Percentiles rank a stretch among this genome's conserved stretches.
These are phyloP conservation scores for Galemys pyrenaicus DNA, from an alignment of 2,113 vertebrate genomes.

Conservation along the genomic window DNA sequence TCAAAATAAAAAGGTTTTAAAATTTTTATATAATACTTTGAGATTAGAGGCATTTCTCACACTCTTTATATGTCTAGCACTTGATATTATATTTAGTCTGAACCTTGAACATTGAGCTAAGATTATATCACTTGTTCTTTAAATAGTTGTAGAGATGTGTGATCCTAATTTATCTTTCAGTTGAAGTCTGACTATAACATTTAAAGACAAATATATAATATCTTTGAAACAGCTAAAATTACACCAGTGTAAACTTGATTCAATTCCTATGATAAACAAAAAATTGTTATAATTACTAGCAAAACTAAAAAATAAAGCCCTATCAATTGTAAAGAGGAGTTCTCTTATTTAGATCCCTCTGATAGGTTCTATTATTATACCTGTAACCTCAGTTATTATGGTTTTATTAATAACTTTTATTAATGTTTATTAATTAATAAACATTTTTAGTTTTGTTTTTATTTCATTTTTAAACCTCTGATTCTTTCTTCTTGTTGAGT, in stretches of 20 bases:
- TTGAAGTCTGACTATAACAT: background rate
- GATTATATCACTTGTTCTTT: background rate
- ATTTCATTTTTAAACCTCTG: background rate
- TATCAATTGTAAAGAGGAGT: background rate
- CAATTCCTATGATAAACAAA: background rate
- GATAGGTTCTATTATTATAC: background rate
- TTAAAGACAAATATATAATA: background rate
- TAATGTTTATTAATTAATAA: no score
- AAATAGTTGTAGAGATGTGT: background rate
- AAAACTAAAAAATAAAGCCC: background rate
- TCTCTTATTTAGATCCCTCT: conserved; percentile 2
- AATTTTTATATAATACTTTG: background rate
- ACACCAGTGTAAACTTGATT: background rate
- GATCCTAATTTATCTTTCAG: background rate
- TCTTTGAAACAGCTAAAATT: background rate
- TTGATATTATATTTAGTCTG: background rate
- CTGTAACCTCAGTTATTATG: background rate
- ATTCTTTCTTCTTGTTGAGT: background rate
- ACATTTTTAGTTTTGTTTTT: background rate
- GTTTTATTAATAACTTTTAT: no score
- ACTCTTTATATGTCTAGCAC: background rate
- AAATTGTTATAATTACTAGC: background rate
- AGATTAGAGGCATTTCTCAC: background rate
- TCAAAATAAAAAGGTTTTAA: background rate
- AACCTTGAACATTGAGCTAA: background rate